These are phyloP conservation scores for Gambelia wislizenii DNA, from an alignment of 2,797 vertebrate genomes.

Conservation along the genomic window DNA sequence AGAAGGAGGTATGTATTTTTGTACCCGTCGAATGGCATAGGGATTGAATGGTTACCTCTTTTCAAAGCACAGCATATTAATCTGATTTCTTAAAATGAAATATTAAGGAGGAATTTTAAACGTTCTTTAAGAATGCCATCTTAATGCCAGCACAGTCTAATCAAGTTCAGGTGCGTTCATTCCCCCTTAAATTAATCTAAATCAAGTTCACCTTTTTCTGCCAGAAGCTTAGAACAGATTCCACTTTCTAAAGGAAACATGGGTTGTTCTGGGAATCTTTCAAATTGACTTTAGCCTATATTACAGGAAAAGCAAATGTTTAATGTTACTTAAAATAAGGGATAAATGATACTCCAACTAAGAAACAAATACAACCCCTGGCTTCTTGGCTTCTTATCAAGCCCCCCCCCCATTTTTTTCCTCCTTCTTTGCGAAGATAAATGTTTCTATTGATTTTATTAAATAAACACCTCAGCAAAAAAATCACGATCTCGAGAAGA, in stretches of 20 bases:
- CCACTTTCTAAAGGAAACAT: background rate
- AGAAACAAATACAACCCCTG: background rate
- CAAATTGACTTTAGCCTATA: background rate
- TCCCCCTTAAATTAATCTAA: background rate
- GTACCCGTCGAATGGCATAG: conserved; percentile 1
- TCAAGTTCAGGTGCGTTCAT: conserved; percentile 7
- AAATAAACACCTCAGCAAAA: background rate
- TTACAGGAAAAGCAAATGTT: background rate
- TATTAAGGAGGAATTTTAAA: background rate
- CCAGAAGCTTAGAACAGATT: background rate
- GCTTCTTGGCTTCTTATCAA: background rate
- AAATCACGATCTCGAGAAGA: background rate
- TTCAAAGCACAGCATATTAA: conserved; percentile 17
- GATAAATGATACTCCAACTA: background rate
- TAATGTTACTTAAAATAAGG: background rate
- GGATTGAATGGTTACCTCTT: conserved; percentile 3
- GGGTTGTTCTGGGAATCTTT: background rate
- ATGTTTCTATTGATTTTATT: background rate
- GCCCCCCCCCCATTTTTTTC: background rate
- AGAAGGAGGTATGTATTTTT: conserved; percentile 88
- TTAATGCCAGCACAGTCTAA: background rate
- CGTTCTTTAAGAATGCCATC: background rate
- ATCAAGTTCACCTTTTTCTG: background rate
- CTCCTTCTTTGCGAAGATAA: background rate
- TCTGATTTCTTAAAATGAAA: background rate